Percentiles rank a stretch among this genome's conserved stretches.
Conservation (phyloP, 2,797 vertebrate species). For the Florisuga fusca region DNA sequence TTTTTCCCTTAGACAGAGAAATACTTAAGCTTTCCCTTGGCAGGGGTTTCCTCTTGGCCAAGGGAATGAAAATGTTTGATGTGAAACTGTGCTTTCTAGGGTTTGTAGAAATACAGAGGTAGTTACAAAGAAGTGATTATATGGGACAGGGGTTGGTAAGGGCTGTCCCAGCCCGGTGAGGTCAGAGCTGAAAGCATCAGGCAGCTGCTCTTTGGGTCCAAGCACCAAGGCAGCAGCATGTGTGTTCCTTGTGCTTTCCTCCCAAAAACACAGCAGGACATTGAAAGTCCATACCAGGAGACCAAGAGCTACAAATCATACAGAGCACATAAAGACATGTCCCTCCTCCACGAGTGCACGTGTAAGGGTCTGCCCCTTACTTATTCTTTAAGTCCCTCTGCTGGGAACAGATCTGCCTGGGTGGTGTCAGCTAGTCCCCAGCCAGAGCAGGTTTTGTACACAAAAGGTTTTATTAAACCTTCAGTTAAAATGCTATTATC, state of each 20-base stretch:
- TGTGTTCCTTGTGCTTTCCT: neutral
- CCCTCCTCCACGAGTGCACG: fast-evolving
- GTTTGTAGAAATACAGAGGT: neutral
- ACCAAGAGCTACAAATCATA: neutral
- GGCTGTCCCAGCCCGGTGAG: neutral
- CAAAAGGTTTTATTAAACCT: neutral
- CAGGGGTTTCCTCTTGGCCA: neutral
- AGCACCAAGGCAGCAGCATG: fast-evolving
- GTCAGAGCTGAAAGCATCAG: neutral
- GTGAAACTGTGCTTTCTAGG: neutral
- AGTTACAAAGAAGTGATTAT: neutral
- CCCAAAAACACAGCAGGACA: neutral
- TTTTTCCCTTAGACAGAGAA: neutral
- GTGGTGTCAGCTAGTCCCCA: neutral
- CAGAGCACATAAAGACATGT: neutral
- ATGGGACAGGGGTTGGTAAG: neutral
- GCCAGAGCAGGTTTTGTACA: neutral
- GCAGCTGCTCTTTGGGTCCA: fast-evolving
- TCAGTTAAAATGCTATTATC: neutral
- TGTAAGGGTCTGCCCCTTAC: neutral
- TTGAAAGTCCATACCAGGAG: neutral
- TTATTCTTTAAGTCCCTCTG: no score
- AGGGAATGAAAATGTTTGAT: neutral
- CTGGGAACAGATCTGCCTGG: neutral
- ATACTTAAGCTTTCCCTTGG: neutral